These are phyloP conservation scores for Cataglyphis albicans DNA, from an alignment of 2,888 invertebrate genomes.

Conservation along the genomic window DNA sequence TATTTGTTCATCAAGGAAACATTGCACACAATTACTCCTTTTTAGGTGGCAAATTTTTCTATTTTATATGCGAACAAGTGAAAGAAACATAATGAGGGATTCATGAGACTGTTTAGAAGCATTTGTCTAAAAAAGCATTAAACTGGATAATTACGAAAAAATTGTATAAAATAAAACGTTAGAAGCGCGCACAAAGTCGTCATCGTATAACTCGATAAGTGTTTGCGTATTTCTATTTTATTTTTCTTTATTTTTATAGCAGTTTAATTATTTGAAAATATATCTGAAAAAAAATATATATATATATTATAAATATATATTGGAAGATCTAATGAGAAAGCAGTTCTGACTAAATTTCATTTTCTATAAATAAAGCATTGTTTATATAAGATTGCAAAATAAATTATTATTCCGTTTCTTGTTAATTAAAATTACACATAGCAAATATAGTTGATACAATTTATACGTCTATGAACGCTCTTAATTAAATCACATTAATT, in stretches of 20 bases:
- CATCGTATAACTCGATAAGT: background rate
- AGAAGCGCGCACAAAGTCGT: background rate
- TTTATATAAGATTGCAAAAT: slow-evolving; percentile 13
- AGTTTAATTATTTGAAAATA: slow-evolving; percentile 16
- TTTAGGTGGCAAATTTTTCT: slow-evolving; percentile 54
- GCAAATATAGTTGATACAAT: background rate
- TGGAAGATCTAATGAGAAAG: background rate
- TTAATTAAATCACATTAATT: slow-evolving; percentile 5
- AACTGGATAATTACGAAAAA: slow-evolving; percentile 17
- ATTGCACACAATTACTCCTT: slow-evolving; percentile 24
- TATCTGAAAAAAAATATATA: background rate
- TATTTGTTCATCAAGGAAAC: slow-evolving; percentile 40
- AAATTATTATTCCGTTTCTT: background rate
- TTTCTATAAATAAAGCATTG: slow-evolving; percentile 6
- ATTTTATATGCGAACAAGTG: slow-evolving; percentile 46
- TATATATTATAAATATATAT: background rate
- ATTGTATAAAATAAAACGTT: background rate
- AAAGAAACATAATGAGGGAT: slow-evolving; percentile 54
- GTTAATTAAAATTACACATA: background rate
- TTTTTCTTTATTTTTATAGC: background rate
- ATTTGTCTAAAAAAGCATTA: background rate
- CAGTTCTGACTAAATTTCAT: slow-evolving; percentile 7
- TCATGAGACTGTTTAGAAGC: slow-evolving; percentile 37
- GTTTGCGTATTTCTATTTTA: background rate
- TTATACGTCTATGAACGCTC: background rate